Percentiles rank a stretch among this genome's conserved stretches.
These are phyloP conservation scores for Ennomos erosarius DNA, from an alignment of 2,888 invertebrate genomes.

Conservation along the genomic window DNA sequence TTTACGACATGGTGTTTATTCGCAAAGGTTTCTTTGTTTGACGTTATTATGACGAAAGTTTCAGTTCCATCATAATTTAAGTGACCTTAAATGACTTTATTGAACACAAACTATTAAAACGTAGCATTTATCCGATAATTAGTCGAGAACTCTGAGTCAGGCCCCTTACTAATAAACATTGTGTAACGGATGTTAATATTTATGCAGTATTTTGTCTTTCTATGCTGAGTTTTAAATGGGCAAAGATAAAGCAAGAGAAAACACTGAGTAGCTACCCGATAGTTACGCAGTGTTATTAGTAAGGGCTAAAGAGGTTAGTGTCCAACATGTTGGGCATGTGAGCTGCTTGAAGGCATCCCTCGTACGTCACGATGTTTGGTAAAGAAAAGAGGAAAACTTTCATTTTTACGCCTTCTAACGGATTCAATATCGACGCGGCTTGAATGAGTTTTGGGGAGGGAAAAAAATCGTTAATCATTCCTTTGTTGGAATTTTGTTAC, in stretches of 20 bases:
- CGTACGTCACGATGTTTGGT: constrained; percentile 63
- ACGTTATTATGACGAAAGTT: constrained; percentile 27
- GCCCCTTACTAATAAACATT: too few species aligned
- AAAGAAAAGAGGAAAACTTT: constrained; percentile 79
- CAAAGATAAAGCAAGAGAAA: too few species aligned
- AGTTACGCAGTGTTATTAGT: too few species aligned
- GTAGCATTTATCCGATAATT: too few species aligned
- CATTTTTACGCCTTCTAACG: constrained; percentile 83
- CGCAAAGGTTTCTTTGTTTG: constrained; percentile 37
- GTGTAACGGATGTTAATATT: too few species aligned
- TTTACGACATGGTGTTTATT: constrained; percentile 41
- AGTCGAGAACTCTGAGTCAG: not conserved
- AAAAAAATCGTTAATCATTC: constrained; percentile 84
- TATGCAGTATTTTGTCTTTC: too few species aligned
- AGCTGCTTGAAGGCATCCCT: constrained; percentile 41
- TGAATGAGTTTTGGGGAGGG: constrained; percentile 77
- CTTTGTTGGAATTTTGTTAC: constrained; percentile 85
- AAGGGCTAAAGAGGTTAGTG: too few species aligned
- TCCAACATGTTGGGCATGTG: constrained; percentile 16
- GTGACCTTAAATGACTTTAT: constrained; percentile 9
- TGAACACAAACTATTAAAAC: not conserved
- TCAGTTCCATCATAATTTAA: constrained; percentile 12
- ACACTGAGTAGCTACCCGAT: too few species aligned
- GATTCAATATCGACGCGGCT: constrained; percentile 84
- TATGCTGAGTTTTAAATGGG: too few species aligned